phyloP scores from a whole-genome alignment of 1,140 invertebrate species.

The Musca vetustissima region DNA sequence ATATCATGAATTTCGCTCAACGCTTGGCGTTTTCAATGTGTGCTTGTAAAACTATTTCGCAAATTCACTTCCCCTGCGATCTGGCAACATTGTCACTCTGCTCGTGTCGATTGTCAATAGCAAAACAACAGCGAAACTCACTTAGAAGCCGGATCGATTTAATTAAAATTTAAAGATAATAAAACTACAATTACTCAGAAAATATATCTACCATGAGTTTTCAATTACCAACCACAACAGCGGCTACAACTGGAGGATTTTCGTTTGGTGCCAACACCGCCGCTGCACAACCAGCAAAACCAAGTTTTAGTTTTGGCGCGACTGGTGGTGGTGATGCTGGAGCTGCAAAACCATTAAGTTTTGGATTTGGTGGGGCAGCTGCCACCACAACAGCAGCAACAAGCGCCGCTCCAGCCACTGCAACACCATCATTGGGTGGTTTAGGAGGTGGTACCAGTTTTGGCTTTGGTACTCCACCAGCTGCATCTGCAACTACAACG shows the following conservation, averaged over 20 bases:
- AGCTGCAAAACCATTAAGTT: constrained; percentile 42
- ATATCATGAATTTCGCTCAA: too few species aligned
- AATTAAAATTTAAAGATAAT: neutral
- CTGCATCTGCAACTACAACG: constrained; percentile 16
- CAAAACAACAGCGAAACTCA: too few species aligned
- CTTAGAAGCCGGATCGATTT: neutral
- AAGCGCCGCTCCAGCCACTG: neutral
- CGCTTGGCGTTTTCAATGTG: too few species aligned
- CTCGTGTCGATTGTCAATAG: neutral
- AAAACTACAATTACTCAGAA: neutral
- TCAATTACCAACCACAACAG: constrained; percentile 43
- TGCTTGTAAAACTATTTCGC: too few species aligned
- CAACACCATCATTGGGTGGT: neutral
- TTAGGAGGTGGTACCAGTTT: constrained; percentile 25
- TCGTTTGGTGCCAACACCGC: neutral
- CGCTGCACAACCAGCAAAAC: constrained; percentile 8
- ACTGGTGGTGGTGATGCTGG: constrained; percentile 26
- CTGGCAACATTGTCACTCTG: neutral
- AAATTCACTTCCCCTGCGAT: neutral
- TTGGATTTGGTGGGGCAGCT: constrained; percentile 41
- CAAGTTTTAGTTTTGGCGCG: constrained; percentile 21
- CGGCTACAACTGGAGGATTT: constrained; percentile 17
- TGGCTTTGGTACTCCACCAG: constrained; percentile 15
- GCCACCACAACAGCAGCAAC: constrained; percentile 36
- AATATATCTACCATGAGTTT: constrained; percentile 41